Evolutionary conservation across 2,113 vertebrate species (phyloP), one percentile per base, ranked within the genome.

Genomic region (Empidonax alnorum): DNA sequence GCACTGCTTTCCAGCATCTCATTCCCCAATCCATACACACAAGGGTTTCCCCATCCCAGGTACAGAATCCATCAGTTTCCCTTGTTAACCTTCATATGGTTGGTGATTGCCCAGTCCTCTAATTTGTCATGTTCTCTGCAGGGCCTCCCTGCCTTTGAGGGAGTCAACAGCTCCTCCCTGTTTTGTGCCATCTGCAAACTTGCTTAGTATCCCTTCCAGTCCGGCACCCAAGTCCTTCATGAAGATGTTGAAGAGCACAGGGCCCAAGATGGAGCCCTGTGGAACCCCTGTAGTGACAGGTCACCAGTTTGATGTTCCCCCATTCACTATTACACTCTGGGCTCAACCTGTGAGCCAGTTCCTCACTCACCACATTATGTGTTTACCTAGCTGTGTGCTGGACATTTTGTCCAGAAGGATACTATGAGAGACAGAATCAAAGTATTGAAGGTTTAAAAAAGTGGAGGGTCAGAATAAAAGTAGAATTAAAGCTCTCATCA

Each of bases 211-310:
- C 47, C 17, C 25, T 42, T 65, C 31, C 22, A 42, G 31, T 25
- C 14, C 14, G 42, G 14, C 0, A 0, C 28, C 27, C 6, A 2
- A 42, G 37, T 7, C 25, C 4, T 28, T 74, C 37, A 28, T 33
- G 52, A 33, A 44, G 76, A 10, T 6, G 14, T 27, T 27, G 9
- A 58, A 66, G 59, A 44, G 50, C 31, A 13, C 12, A 4, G 22
- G 18, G 13, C 31, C 41, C 22, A 23, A 33, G 25, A 42, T 50
- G 27, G 31, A 50, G 21, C 7, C 31, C 35, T 58, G 22, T 7
- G 35, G 50, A 50, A 31, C 14, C 25, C 14, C 21, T 27, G 11
- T 2, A 27, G 19, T 42, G 85, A 37, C 22, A 37, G 67, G 7
- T 8, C 42, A 12, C 22, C 5, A 11, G 7, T 6, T 27, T 58